Evolutionary conservation across 2,888 invertebrate genomes (phyloP).

Genomic region (Drosophila parthenogenetica): DNA sequence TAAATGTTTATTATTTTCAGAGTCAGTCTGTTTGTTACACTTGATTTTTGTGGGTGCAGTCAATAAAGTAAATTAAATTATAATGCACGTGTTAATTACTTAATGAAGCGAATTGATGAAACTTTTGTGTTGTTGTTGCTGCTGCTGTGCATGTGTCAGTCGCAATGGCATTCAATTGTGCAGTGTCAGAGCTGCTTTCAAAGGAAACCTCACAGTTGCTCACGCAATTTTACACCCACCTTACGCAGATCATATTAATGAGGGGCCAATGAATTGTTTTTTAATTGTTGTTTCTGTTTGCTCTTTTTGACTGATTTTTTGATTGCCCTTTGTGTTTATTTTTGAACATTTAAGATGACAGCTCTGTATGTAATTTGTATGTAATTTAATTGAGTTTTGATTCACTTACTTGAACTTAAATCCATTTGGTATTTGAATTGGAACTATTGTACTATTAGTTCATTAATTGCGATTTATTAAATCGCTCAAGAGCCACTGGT

Average conservation of each 20-base stretch:
- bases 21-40: not conserved
- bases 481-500: too few species aligned
- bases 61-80: conserved; percentile 65
- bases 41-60: conserved; percentile 35
- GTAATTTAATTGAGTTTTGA: too few species aligned
- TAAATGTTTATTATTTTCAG: too few species aligned
- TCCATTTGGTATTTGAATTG: too few species aligned
- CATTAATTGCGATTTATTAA: too few species aligned
- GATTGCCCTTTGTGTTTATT: conserved; percentile 1
- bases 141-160: conserved; percentile 47
- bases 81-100: conserved; percentile 67
- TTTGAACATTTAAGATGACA: conserved; percentile 7
- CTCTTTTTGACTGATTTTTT: conserved; percentile 8
- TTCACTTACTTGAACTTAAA: too few species aligned
- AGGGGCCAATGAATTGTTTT: conserved; percentile 6
- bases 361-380: too few species aligned
- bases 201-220: conserved; percentile 34
- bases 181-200: conserved; percentile 40
- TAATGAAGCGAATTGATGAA: conserved; percentile 68
- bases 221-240: conserved; percentile 8
- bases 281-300: not conserved
- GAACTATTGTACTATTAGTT: too few species aligned
- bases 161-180: conserved; percentile 52
- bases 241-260: conserved; percentile 8
- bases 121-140: conserved; percentile 41